A percentile compares a stretch with the other conserved stretches of the same genome.
Conservation (phyloP, 2,888 invertebrate genomes). For the Lysandra coridon region DNA sequence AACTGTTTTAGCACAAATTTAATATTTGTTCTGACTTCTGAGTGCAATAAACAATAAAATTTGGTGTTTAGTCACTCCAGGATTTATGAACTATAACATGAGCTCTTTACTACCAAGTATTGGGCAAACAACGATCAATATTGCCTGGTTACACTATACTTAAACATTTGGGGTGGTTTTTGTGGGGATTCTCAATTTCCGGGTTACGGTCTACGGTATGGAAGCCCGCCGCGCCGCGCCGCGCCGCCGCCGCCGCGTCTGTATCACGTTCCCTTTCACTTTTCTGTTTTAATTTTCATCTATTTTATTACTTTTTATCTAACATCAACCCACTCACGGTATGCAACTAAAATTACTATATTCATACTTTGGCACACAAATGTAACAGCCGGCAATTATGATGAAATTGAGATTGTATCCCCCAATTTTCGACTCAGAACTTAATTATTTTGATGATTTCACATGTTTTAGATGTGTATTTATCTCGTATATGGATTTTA, state of each 20-base stretch:
- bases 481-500: not conserved
- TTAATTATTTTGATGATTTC: conserved; percentile 9
- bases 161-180: conserved; percentile 52
- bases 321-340: conserved; percentile 15
- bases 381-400: not conserved
- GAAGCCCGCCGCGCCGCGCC: conserved; percentile 48
- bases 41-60: no score
- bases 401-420: conserved; percentile 12
- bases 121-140: conserved; percentile 54
- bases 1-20: no score
- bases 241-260: conserved; percentile 48
- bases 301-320: conserved; percentile 30
- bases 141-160: conserved; percentile 70
- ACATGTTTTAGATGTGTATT: not conserved
- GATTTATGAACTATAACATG: not conserved
- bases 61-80: no score
- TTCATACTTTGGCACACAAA: conserved; percentile 20
- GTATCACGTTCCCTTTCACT: conserved; percentile 41
- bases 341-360: conserved; percentile 9
- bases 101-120: not conserved
- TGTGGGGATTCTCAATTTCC: conserved; percentile 71
- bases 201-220: conserved; percentile 56
- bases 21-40: no score
- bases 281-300: conserved; percentile 24
- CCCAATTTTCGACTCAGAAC: not conserved